phyloP scores from a whole-genome alignment of 2,113 vertebrate species.

The Rafetus swinhoei region DNA sequence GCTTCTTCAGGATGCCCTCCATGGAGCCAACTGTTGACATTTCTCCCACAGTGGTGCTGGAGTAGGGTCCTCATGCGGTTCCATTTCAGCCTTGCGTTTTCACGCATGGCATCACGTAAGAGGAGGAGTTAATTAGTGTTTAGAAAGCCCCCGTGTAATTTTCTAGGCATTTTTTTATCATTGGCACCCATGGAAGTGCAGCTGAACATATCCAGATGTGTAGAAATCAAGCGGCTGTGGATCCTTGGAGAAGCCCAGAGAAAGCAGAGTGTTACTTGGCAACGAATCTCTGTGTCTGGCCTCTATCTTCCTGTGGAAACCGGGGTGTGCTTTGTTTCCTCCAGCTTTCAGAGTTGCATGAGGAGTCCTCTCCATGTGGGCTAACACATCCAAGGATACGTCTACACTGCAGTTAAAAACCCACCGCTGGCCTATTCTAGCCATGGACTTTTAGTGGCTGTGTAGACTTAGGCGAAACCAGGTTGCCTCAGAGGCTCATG shows the following conservation, averaged over 20 bases:
- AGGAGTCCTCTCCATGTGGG: neutral
- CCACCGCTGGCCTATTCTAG: neutral
- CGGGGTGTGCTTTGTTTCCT: neutral
- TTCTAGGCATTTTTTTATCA: neutral
- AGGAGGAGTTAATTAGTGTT: neutral
- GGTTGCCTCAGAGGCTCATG: neutral
- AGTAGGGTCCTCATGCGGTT: neutral
- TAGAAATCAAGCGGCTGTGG: neutral
- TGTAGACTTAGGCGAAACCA: neutral
- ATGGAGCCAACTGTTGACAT: accelerated
- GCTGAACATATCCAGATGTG: neutral
- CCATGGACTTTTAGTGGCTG: neutral
- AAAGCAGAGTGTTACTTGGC: neutral
- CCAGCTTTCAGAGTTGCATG: accelerated
- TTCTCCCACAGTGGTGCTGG: accelerated
- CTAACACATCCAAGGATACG: neutral
- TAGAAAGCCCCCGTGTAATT: accelerated
- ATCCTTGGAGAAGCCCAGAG: accelerated
- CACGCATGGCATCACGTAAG: accelerated
- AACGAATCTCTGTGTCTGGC: accelerated
- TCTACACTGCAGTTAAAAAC: neutral
- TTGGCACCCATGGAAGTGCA: neutral
- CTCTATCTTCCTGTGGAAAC: neutral
- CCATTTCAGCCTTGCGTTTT: neutral
- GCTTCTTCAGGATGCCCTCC: accelerated